Conservation (phyloP, 2,113 vertebrate species). For the Connochaetes taurinus region DNA sequence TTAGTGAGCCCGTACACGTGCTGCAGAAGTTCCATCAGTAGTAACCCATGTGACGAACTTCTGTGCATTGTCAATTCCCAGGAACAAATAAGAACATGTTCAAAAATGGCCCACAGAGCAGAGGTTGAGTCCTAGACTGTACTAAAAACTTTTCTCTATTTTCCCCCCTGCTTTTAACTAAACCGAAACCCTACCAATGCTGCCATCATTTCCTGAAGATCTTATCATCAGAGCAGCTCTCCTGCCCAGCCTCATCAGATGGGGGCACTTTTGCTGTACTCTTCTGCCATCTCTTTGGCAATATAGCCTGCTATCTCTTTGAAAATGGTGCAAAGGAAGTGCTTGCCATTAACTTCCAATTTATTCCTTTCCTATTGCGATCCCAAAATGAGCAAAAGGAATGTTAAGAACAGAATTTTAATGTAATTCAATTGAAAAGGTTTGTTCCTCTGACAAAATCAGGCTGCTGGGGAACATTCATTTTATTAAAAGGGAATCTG, state of each 20-base stretch:
- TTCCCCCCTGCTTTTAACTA: constrained; percentile 13
- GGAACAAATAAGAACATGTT: neutral
- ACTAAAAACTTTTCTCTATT: neutral
- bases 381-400: constrained; percentile 69
- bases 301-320: constrained; percentile 42
- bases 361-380: constrained; percentile 70
- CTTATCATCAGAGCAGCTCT: constrained; percentile 29
- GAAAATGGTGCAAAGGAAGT: constrained; percentile 41
- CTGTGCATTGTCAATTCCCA: neutral
- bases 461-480: constrained; percentile 63
- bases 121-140: neutral
- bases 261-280: neutral
- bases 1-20: neutral
- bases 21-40: neutral
- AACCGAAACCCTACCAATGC: neutral
- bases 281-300: neutral
- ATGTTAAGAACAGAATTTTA: constrained; percentile 69
- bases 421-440: constrained; percentile 69
- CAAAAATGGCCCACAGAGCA: neutral
- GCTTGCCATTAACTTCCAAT: constrained; percentile 69
- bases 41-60: neutral
- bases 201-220: neutral
- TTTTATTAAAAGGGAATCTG: constrained; percentile 60
- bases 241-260: neutral
- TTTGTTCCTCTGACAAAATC: constrained; percentile 70